Evolutionary conservation across 2,797 vertebrate genomes (phyloP).

Genomic region (Acomys russatus): DNA sequence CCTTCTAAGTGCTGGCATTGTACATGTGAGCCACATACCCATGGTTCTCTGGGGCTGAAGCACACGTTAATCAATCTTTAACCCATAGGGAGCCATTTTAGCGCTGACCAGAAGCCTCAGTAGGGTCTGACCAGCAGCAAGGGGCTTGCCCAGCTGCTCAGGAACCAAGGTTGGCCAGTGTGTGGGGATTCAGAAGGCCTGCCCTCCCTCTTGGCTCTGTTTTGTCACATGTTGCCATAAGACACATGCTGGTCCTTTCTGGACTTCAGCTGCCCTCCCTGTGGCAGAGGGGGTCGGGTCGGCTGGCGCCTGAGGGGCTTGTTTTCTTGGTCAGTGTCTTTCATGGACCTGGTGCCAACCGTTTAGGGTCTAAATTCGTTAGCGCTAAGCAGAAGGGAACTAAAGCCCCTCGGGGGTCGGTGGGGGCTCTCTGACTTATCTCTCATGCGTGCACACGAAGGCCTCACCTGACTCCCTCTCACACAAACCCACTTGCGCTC

Average conservation of each 20-base stretch:
- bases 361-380: neutral
- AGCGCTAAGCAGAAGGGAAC: neutral
- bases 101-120: neutral
- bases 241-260: neutral
- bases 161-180: neutral
- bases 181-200: neutral
- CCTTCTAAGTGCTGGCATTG: neutral
- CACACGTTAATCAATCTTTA: neutral
- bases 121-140: neutral
- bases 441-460: neutral
- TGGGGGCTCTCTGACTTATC: neutral
- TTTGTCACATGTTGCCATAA: neutral
- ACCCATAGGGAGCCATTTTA: slow-evolving; percentile 1
- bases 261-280: neutral
- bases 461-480: neutral
- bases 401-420: neutral
- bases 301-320: neutral
- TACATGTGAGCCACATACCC: neutral
- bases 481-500: neutral
- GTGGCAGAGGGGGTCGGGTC: neutral
- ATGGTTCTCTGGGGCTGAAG: neutral
- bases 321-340: neutral
- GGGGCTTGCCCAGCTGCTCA: neutral
- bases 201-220: neutral
- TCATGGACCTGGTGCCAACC: neutral